Conservation (phyloP, 2,888 invertebrate genomes). For the Diadromus collaris region DNA sequence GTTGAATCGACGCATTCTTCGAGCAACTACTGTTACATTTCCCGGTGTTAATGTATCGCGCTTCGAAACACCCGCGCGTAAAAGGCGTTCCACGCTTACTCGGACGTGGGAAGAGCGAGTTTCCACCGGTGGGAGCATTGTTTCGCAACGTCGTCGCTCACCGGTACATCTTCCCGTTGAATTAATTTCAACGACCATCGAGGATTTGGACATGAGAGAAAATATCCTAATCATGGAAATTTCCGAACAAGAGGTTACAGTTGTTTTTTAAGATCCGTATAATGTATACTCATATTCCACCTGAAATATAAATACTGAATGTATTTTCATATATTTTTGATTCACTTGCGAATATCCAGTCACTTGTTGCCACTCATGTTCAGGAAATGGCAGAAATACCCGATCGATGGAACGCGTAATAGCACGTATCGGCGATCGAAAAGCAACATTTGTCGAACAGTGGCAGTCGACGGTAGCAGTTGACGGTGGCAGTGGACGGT, state of each 20-base stretch:
- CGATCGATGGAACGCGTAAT: neutral
- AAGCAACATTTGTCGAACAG: neutral
- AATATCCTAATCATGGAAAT: neutral
- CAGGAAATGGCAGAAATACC: neutral
- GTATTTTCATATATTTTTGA: neutral
- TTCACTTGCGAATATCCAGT: neutral
- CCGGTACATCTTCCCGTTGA: neutral
- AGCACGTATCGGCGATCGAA: neutral
- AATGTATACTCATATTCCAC: neutral
- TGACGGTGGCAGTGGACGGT: too few species aligned
- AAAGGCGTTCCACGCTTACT: conserved; percentile 44
- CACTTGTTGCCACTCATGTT: neutral
- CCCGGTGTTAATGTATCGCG: conserved; percentile 37
- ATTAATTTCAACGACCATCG: neutral
- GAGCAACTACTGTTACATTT: conserved; percentile 50
- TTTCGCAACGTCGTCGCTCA: conserved; percentile 4
- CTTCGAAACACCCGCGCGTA: conserved; percentile 17
- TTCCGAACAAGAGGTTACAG: neutral
- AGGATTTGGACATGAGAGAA: neutral
- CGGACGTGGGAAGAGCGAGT: conserved; percentile 53
- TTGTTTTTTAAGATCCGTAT: neutral
- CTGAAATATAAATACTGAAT: neutral
- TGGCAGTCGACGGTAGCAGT: too few species aligned
- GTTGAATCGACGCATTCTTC: conserved; percentile 46
- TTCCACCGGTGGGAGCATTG: conserved; percentile 36